phyloP scores from a whole-genome alignment of 37 sponge, comb jelly and placozoan genomes.

The Dysidea cf. avara region DNA sequence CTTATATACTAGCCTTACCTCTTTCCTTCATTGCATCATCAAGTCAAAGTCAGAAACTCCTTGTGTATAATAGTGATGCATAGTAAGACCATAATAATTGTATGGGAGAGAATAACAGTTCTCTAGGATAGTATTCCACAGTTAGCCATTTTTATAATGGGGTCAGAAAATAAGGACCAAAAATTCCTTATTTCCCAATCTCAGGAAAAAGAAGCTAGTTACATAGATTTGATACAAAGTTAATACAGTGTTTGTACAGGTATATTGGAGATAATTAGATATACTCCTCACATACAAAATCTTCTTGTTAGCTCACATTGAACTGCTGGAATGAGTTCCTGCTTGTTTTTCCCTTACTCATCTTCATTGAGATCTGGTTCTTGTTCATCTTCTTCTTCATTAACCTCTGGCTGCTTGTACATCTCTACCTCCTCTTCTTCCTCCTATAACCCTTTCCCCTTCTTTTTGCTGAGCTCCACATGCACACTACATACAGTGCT shows the following conservation, averaged over 20 bases:
- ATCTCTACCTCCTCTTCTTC: not conserved
- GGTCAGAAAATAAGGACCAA: too few relatives aligned
- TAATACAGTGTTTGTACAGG: too few relatives aligned
- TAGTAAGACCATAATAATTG: not conserved
- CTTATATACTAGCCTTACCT: slow-evolving; percentile 53
- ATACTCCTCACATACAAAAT: too few relatives aligned
- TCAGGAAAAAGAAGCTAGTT: too few relatives aligned
- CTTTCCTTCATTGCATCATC: slow-evolving; percentile 88
- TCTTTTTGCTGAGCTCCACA: not conserved
- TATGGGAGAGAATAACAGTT: not conserved
- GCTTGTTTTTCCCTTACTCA: not conserved
- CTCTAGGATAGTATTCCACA: too few relatives aligned
- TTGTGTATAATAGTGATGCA: not conserved
- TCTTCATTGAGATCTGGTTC: not conserved
- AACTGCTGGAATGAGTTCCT: not conserved
- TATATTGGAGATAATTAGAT: too few relatives aligned
- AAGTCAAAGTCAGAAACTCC: slow-evolving; percentile 84
- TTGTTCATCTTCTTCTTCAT: slow-evolving; percentile 6
- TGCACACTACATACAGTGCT: not conserved
- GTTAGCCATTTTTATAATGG: too few relatives aligned
- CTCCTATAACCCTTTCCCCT: not conserved
- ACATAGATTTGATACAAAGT: too few relatives aligned
- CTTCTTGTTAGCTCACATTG: not conserved
- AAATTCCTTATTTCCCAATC: too few relatives aligned
- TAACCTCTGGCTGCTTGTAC: slow-evolving; percentile 2